phyloP scores from a whole-genome alignment of 2,113 vertebrate genomes.

The Erythrocebus patas region DNA sequence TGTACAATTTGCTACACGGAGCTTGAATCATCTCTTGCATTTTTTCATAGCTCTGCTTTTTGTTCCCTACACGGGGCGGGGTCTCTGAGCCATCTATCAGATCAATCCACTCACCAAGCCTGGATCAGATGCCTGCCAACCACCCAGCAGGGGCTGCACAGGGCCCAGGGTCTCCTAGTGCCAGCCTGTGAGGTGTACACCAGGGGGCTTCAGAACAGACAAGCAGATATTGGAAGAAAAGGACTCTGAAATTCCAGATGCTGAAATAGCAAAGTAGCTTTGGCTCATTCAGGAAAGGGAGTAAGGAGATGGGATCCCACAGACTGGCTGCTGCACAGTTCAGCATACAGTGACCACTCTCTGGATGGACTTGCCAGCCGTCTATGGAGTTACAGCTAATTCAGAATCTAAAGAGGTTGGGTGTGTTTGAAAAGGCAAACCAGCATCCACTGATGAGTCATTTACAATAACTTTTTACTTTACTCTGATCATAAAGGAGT shows the following conservation, averaged over 20 bases:
- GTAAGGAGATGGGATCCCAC: background rate
- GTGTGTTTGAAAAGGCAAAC: background rate
- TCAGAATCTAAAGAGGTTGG: background rate
- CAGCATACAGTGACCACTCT: fast-evolving
- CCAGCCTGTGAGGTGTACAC: fast-evolving
- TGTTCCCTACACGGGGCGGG: fast-evolving
- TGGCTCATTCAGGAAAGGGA: background rate
- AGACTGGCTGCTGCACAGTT: fast-evolving
- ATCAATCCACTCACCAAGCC: no score
- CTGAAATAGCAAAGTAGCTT: background rate
- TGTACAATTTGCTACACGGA: background rate
- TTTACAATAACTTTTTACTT: background rate
- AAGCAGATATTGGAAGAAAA: background rate
- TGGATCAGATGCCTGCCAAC: fast-evolving
- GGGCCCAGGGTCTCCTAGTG: background rate
- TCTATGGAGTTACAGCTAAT: fast-evolving
- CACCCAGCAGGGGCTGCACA: fast-evolving
- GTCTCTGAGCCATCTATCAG: background rate
- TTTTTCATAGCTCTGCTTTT: background rate
- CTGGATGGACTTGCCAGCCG: fast-evolving
- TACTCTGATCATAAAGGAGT: background rate
- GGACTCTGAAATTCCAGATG: background rate
- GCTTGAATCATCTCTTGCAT: background rate
- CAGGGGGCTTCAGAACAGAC: background rate
- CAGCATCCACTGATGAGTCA: background rate